Conservation (phyloP, 2,797 vertebrate species). For the Sebastes flavidus region DNA sequence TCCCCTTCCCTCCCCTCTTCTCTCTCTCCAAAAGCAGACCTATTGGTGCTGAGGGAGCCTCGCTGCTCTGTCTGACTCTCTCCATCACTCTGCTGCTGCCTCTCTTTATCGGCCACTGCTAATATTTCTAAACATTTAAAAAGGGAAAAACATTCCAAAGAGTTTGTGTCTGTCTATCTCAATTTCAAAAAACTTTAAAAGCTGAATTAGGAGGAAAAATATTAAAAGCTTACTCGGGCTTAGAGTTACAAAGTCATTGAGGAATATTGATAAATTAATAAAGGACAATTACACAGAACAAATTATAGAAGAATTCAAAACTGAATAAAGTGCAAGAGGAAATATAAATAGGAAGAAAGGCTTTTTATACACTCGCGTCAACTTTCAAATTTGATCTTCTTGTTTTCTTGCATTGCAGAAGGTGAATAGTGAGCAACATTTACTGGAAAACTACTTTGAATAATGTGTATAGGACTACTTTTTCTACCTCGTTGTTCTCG, state of each 20-base stretch:
- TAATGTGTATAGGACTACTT: not conserved
- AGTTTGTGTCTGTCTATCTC: not conserved
- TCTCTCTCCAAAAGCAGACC: slow-evolving; percentile 89
- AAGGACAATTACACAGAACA: not conserved
- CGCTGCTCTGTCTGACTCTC: slow-evolving; percentile 51
- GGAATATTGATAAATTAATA: not conserved
- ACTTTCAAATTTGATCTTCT: not conserved
- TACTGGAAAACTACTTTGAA: not conserved
- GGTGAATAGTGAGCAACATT: not conserved
- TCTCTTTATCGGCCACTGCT: slow-evolving; percentile 17
- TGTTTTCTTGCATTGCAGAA: not conserved
- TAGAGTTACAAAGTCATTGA: not conserved
- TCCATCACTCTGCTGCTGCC: slow-evolving; percentile 51
- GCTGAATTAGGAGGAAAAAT: not conserved
- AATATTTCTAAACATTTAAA: not conserved
- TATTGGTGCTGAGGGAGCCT: slow-evolving; percentile 68
- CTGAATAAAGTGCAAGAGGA: not conserved
- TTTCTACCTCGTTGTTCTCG: not conserved
- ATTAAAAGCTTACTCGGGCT: not conserved
- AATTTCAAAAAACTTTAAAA: not conserved
- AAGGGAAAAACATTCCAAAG: not conserved
- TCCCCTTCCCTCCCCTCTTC: slow-evolving; percentile 4
- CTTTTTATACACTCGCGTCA: no score
- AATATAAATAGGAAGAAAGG: not conserved
- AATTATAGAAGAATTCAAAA: not conserved